phyloP scores from a whole-genome alignment of 2,113 vertebrate species.

The Eclectus roratus region DNA sequence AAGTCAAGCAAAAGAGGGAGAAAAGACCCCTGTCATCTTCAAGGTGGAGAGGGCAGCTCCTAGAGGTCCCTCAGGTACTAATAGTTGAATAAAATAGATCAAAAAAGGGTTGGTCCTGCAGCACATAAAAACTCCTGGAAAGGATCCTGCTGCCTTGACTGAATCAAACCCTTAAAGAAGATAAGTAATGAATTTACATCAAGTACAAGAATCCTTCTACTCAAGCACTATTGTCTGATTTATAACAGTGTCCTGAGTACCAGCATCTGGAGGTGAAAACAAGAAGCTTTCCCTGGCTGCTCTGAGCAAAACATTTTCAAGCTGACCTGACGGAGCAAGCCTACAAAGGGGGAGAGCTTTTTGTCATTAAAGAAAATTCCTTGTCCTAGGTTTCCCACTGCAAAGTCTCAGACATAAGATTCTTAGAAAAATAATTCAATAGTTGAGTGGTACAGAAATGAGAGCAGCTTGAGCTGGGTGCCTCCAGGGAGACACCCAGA shows the following conservation, averaged over 20 bases:
- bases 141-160: neutral
- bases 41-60: neutral
- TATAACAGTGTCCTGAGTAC: neutral
- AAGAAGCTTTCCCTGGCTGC: neutral
- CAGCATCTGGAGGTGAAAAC: neutral
- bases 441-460: neutral
- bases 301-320: neutral
- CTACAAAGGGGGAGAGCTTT: fast-evolving
- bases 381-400: neutral
- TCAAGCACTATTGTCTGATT: fast-evolving
- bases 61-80: neutral
- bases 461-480: neutral
- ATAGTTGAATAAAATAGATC: neutral
- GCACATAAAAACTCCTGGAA: neutral
- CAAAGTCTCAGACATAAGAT: neutral
- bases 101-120: neutral
- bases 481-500: neutral
- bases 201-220: neutral
- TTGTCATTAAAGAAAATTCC: neutral
- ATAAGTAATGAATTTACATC: neutral
- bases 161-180: neutral
- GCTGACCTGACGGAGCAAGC: neutral
- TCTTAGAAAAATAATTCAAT: neutral
- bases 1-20: neutral
- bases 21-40: neutral